These are phyloP conservation scores for Catostylus mosaicus DNA, from an alignment of 30 jellyfish, hydroid and myxozoan genomes.

Conservation along the genomic window DNA sequence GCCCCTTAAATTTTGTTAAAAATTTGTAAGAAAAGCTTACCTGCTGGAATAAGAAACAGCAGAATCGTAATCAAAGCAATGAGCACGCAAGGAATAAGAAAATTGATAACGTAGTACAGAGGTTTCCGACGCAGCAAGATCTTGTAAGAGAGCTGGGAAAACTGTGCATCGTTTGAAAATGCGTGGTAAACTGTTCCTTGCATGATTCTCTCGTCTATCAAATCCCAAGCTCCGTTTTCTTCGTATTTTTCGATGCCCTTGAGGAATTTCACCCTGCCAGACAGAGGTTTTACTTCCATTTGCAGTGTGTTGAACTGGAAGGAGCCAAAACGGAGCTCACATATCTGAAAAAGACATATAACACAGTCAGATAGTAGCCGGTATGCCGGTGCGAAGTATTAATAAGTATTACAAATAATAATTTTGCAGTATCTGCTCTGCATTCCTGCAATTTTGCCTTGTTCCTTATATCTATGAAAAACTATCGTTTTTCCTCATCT, in stretches of 20 bases:
- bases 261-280: slow-evolving; percentile 12
- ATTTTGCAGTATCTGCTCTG: too few relatives aligned
- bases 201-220: slow-evolving; percentile 37
- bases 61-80: slow-evolving; percentile 70
- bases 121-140: slow-evolving; percentile 73
- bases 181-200: slow-evolving; percentile 65
- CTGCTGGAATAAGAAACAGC: slow-evolving; percentile 86
- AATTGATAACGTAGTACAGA: slow-evolving; percentile 65
- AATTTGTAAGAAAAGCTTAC: slow-evolving; percentile 29
- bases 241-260: slow-evolving; percentile 20
- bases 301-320: slow-evolving; percentile 63
- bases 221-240: slow-evolving; percentile 71
- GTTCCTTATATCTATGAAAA: too few relatives aligned
- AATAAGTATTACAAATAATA: too few relatives aligned
- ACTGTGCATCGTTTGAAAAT: slow-evolving; percentile 50
- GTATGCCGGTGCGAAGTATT: too few relatives aligned
- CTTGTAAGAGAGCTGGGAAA: slow-evolving; percentile 60
- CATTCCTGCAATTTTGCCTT: too few relatives aligned
- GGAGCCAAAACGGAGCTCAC: slow-evolving; percentile 76
- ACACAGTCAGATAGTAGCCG: too few relatives aligned
- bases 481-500: too few relatives aligned
- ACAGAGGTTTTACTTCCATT: slow-evolving; percentile 61
- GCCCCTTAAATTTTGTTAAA: background rate
- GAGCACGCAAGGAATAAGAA: slow-evolving; percentile 71
- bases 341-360: slow-evolving; percentile 13